Conservation (phyloP, 2,888 invertebrate species). For the Ophion obscuratus region DNA sequence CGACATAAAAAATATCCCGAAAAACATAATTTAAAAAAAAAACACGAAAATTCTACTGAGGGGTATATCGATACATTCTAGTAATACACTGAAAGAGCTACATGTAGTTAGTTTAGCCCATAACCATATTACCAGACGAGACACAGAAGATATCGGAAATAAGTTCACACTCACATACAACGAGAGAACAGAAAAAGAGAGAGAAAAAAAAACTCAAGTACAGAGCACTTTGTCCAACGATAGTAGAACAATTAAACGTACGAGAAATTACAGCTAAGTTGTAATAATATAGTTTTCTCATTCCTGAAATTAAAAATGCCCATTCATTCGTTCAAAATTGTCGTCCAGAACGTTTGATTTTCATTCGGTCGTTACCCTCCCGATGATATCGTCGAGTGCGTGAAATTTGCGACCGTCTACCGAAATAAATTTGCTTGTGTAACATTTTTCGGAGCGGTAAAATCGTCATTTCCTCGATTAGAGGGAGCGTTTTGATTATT, state of each 20-base stretch:
- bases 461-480: constrained; percentile 28
- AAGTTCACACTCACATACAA: constrained; percentile 66
- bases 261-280: constrained; percentile 46
- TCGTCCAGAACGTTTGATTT: constrained; percentile 1
- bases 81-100: constrained; percentile 52
- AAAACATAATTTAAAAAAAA: background rate
- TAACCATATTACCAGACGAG: constrained; percentile 68
- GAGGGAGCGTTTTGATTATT: background rate
- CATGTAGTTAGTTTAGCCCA: constrained; percentile 67
- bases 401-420: constrained; percentile 30
- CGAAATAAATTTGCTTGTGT: constrained; percentile 57
- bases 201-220: constrained; percentile 39
- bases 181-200: constrained; percentile 21
- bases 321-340: constrained; percentile 54
- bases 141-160: constrained; percentile 62
- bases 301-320: constrained; percentile 35
- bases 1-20: background rate
- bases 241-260: constrained; percentile 39
- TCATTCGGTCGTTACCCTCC: background rate
- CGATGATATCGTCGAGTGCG: constrained; percentile 20
- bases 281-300: constrained; percentile 10
- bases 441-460: constrained; percentile 11
- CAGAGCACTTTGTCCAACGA: constrained; percentile 50
- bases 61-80: constrained; percentile 43
- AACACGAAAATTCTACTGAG: constrained; percentile 41